Evolutionary conservation across 2,113 vertebrate species (phyloP), one percentile per base, ranked within the genome.

Genomic region (Thinocorus orbignyianus): DNA sequence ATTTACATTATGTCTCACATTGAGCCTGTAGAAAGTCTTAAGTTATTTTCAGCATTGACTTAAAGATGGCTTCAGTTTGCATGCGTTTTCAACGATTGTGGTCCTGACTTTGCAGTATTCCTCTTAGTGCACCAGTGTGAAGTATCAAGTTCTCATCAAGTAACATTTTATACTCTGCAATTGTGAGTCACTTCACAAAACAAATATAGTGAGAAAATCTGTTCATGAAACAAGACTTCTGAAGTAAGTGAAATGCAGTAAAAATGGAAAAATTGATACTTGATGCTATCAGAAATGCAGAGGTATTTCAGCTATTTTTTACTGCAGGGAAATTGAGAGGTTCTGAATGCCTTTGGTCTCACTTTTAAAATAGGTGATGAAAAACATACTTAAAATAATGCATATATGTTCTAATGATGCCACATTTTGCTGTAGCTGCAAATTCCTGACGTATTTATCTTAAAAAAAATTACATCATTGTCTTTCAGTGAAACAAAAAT

Each of bases 21-120:
- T 97, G 90, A 71, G 25, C 58, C 39, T 95, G 70, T 82, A 90
- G 85, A 55, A 93, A 89, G 51, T 96, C 61, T 79, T 83, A 41
- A 66, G 37, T 83, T 97, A 88, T 95, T 97, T 97, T 95, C 65
- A 58, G n/a, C 14, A 54, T 16, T 80, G 52, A 30, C 48, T 84
- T 87, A 68, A 58, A 91, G 41, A 48, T 28, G 15, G 17, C 33
- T 88, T 82, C 17, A 1, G 9, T 76, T 94, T 86, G 11, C 16
- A 8, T 42, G 8, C 5, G 26, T 62, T 49, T 80, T 65, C 46
- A 51, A 81, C 54, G 55, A 14, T 25, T 31, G 5, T 19, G 7
- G 4, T 69, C 6, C 39, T 66, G 17, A 82, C 30, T 72, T 87
- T 54, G 41, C 18, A 33, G 7, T 58, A 13, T 81, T 79, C 2